These are phyloP conservation scores for Tauraco hartlaubi DNA, from an alignment of 2,797 vertebrate species.

Conservation along the genomic window DNA sequence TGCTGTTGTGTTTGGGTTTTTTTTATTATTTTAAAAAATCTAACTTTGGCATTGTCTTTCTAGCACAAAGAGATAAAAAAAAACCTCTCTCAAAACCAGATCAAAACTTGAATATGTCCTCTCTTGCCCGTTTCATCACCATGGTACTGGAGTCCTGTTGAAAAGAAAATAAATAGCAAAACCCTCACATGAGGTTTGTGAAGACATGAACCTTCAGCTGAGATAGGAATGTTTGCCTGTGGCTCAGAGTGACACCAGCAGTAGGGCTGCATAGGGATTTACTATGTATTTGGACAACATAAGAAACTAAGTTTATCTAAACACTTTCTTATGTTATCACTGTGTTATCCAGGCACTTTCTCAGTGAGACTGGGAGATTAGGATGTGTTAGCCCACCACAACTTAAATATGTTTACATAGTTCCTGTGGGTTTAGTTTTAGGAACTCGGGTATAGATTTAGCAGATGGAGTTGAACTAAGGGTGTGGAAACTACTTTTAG, in stretches of 20 bases:
- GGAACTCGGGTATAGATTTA: background rate
- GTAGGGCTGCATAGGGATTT: background rate
- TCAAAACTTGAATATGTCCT: background rate
- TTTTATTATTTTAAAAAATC: background rate
- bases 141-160: background rate
- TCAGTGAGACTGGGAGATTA: background rate
- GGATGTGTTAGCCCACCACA: background rate
- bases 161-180: conserved; percentile 14
- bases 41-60: background rate
- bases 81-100: background rate
- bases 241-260: background rate
- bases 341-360: conserved; percentile 40
- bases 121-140: background rate
- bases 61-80: background rate
- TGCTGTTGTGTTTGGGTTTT: background rate
- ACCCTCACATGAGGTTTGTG: background rate
- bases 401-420: conserved; percentile 1
- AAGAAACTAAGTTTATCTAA: conserved; percentile 39
- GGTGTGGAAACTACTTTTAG: background rate
- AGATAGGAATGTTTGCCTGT: background rate
- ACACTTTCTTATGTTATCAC: conserved; percentile 32
- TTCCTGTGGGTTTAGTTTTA: conserved; percentile 2
- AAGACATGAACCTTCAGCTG: background rate
- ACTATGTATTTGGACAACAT: background rate
- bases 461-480: background rate